Evolutionary conservation across 1,140 invertebrate species (phyloP).

Genomic region (Euura lappo): DNA sequence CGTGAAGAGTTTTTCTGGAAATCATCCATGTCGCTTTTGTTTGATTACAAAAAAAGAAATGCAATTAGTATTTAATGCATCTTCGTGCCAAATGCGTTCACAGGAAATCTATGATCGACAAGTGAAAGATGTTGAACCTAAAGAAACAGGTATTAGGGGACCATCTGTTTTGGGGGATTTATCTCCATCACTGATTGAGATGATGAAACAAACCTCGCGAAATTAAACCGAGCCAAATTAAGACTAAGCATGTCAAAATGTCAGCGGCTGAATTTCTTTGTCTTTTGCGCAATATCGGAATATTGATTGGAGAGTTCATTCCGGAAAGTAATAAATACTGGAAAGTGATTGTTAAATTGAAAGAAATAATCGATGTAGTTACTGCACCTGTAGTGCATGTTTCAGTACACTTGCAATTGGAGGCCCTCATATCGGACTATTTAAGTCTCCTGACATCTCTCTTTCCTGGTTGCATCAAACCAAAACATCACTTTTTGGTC

Average conservation of each 20-base stretch:
- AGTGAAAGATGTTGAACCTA: slow-evolving; percentile 15
- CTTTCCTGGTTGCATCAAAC: slow-evolving; percentile 13
- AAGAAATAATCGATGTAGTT: slow-evolving; percentile 29
- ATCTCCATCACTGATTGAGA: slow-evolving; percentile 14
- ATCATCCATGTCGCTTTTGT: slow-evolving; percentile 21
- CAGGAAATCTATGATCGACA: slow-evolving; percentile 17
- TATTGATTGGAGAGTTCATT: slow-evolving; percentile 27
- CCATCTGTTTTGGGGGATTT: slow-evolving; percentile 23
- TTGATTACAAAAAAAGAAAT: slow-evolving; percentile 15
- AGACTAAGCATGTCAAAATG: slow-evolving; percentile 26
- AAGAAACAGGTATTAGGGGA: slow-evolving; percentile 22
- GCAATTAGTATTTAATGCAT: slow-evolving; percentile 17
- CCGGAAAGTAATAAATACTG: slow-evolving; percentile 26
- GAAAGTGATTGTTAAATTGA: slow-evolving; percentile 24
- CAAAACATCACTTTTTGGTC: slow-evolving; percentile 21
- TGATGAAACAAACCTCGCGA: slow-evolving; percentile 21
- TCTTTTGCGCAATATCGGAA: slow-evolving; percentile 27
- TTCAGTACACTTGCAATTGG: slow-evolving; percentile 12
- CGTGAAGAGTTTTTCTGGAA: slow-evolving; percentile 19
- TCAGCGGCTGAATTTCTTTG: slow-evolving; percentile 25
- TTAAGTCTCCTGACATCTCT: slow-evolving; percentile 8
- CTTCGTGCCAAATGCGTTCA: slow-evolving; percentile 14
- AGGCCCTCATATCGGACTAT: slow-evolving; percentile 11
- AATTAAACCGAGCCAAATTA: slow-evolving; percentile 5
- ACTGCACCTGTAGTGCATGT: slow-evolving; percentile 15